These are phyloP conservation scores for Amphibalanus amphitrite DNA, from an alignment of 1,140 invertebrate species.

Conservation along the genomic window DNA sequence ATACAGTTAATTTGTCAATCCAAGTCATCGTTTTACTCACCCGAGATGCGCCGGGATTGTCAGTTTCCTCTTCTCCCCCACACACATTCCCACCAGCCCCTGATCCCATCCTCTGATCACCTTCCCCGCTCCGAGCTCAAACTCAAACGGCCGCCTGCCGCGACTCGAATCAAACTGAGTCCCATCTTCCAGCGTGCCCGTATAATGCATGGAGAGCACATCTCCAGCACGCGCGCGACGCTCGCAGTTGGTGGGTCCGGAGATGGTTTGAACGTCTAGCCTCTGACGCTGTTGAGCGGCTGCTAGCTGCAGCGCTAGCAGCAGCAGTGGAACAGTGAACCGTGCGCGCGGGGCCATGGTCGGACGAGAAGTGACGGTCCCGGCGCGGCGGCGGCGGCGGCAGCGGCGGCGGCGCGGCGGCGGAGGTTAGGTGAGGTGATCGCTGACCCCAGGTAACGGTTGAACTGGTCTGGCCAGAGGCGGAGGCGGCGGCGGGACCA, in stretches of 20 bases:
- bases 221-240: conserved; percentile 67
- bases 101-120: conserved; percentile 63
- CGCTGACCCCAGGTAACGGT: background rate
- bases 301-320: background rate
- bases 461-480: no score
- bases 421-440: no score
- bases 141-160: conserved; percentile 28
- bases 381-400: no score
- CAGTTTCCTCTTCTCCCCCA: conserved; percentile 80
- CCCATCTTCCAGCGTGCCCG: conserved; percentile 65
- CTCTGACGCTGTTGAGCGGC: background rate
- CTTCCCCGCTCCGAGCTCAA: conserved; percentile 27
- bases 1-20: no score
- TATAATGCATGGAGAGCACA: conserved; percentile 85
- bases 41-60: conserved; percentile 71
- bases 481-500: no score
- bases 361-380: no score
- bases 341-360: no score
- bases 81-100: conserved; percentile 80
- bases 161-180: conserved; percentile 87
- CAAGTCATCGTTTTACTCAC: conserved; percentile 31
- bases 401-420: no score
- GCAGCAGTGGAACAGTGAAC: background rate
- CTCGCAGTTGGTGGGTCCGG: conserved; percentile 59
- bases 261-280: conserved; percentile 62